These are phyloP conservation scores for Dasypolia templi DNA, from an alignment of 2,888 invertebrate genomes.

Conservation along the genomic window DNA sequence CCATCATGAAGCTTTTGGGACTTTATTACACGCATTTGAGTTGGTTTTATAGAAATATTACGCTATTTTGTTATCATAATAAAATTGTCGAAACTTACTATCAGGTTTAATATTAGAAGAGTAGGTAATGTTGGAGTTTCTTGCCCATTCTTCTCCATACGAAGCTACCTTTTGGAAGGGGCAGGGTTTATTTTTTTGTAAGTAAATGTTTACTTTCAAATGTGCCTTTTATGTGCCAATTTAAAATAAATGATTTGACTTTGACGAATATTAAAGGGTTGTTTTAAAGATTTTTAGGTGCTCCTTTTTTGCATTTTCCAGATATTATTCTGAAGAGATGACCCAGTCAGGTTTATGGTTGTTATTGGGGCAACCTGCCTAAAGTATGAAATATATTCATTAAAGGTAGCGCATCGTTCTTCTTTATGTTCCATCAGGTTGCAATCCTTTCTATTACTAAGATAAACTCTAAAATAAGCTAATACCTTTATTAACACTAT, in stretches of 20 bases:
- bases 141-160: too few relatives aligned
- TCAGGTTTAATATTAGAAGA: neutral
- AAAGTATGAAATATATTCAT: neutral
- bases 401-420: neutral
- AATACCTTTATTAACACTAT: neutral
- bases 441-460: neutral
- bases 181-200: too few relatives aligned
- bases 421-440: neutral
- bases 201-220: too few relatives aligned
- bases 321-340: neutral
- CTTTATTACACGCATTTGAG: neutral
- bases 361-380: too few relatives aligned
- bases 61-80: neutral
- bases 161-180: too few relatives aligned
- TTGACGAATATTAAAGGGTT: too few relatives aligned
- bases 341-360: neutral
- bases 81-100: neutral
- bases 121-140: too few relatives aligned
- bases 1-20: slow-evolving; percentile 8
- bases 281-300: neutral
- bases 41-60: neutral
- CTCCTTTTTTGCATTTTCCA: neutral
- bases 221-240: too few relatives aligned
- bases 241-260: too few relatives aligned
- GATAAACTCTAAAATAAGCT: neutral